These are phyloP conservation scores for Heliconius hermathena DNA, from an alignment of 1,140 invertebrate species.

Conservation along the genomic window DNA sequence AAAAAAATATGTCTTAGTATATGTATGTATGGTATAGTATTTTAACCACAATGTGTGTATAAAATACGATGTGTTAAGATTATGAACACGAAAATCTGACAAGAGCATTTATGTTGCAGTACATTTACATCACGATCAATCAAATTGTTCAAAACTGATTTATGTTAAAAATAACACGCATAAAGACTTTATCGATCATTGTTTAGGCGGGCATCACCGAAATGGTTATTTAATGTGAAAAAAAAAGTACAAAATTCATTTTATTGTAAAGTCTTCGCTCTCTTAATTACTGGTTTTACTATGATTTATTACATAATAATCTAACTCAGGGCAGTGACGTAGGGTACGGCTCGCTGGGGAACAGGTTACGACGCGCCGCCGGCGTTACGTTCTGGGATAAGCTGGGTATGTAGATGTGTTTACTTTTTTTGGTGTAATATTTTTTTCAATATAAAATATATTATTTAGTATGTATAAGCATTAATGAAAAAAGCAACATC, in stretches of 20 bases:
- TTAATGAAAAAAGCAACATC: neutral
- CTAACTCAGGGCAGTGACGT: conserved; percentile 71
- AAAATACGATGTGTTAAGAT: conserved; percentile 4
- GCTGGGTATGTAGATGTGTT: conserved; percentile 19
- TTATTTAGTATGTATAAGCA: neutral
- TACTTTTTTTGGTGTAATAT: neutral
- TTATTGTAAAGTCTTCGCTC: conserved; percentile 73
- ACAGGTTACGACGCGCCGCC: conserved; percentile 64
- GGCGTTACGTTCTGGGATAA: conserved; percentile 57
- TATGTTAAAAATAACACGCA: conserved; percentile 42
- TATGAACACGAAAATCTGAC: conserved; percentile 10
- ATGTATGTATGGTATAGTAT: neutral
- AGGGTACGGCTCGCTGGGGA: conserved; percentile 59
- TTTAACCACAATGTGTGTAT: neutral
- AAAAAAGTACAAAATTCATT: conserved; percentile 74
- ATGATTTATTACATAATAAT: conserved; percentile 80
- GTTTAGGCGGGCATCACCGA: conserved; percentile 60
- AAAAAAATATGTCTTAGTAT: neutral
- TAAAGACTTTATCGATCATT: conserved; percentile 68
- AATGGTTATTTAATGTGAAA: conserved; percentile 80
- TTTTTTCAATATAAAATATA: neutral
- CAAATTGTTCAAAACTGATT: conserved; percentile 35
- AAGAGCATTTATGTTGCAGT: conserved; percentile 30
- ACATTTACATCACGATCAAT: conserved; percentile 44
- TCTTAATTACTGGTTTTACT: conserved; percentile 79